These are phyloP conservation scores for Heterotis niloticus DNA, from an alignment of 2,113 vertebrate species.

Conservation along the genomic window DNA sequence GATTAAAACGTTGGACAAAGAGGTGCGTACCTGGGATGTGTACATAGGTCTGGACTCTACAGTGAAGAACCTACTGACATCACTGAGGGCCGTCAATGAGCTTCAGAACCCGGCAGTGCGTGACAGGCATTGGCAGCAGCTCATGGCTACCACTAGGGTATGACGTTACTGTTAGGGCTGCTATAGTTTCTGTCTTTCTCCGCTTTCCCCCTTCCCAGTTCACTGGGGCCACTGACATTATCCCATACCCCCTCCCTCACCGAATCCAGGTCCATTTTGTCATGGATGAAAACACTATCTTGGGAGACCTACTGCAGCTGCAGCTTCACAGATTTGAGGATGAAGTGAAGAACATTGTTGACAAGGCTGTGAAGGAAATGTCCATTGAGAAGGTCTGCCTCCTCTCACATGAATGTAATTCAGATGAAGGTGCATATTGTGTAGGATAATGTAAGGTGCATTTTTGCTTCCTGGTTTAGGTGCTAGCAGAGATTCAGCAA, in stretches of 20 bases:
- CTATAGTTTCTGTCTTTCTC: background rate
- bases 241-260: background rate
- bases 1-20: slow-evolving; percentile 71
- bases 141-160: slow-evolving; percentile 66
- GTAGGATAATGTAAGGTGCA: background rate
- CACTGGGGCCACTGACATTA: background rate
- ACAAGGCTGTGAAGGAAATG: slow-evolving; percentile 72
- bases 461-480: slow-evolving; percentile 41
- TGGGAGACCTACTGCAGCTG: slow-evolving; percentile 63
- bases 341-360: slow-evolving; percentile 70
- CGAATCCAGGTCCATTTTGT: slow-evolving; percentile 57
- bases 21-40: slow-evolving; percentile 58
- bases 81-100: slow-evolving; percentile 68
- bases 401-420: background rate
- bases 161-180: background rate
- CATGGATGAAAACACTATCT: slow-evolving; percentile 58
- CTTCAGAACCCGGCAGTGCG: slow-evolving; percentile 60
- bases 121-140: slow-evolving; percentile 66
- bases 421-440: background rate
- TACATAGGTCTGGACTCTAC: slow-evolving; percentile 58
- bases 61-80: slow-evolving; percentile 64
- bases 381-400: slow-evolving; percentile 61
- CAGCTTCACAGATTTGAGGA: slow-evolving; percentile 68
- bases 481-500: slow-evolving; percentile 62
- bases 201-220: background rate